Base-by-base conservation (phyloP, 2,888 invertebrate genomes). In the Strigamia transsilvanica region DNA sequence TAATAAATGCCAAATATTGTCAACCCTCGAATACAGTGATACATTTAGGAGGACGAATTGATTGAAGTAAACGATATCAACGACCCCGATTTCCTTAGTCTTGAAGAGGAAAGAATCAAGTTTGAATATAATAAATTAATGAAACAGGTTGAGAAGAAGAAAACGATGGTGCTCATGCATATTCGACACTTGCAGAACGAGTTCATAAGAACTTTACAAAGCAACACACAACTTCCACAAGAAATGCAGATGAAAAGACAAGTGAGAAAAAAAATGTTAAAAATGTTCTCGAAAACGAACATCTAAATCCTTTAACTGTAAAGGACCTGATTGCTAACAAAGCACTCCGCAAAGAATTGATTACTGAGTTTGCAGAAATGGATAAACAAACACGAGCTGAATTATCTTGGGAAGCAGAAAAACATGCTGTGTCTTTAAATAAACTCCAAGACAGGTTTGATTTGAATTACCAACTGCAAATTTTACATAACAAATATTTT, bases 341-440 rank as follows among this genome's bases (percentile, higher is more conserved):
- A 46, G 46, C 7, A 2, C 46, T 80, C 9, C 41, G 80, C 2
- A 41, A 80, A 80, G 80, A 80, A 46, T 12, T 80, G 13, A 46
- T 80, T 21, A n/a, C 4, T 2, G 51, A 46, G 21, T 80, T 80
- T 46, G 21, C 7, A 18, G 23, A 23, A 23, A 0, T 46, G 23
- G 32, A 80, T 12, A n/a, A 41, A 23, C 80, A 80, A 80, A 80
- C 51, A 2, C 21, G 23, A 21, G 51, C 21, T 13, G 80, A 80
- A 46, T 80, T 80, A 46, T 12, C 80, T 7, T 80, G 80, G 80
- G 80, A 80, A 46, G 21, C 23, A 1, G 80, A 80, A 80, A 46
- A 21, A 21, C 21, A 46, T 46, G 21, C 18, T 3, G 9, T 46
- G 12, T 38, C 80, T 7, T 46, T 80, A 23, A 3, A 46, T 21